These are phyloP conservation scores for Rhopalosiphum padi DNA, from an alignment of 1,140 invertebrate species.

Conservation along the genomic window DNA sequence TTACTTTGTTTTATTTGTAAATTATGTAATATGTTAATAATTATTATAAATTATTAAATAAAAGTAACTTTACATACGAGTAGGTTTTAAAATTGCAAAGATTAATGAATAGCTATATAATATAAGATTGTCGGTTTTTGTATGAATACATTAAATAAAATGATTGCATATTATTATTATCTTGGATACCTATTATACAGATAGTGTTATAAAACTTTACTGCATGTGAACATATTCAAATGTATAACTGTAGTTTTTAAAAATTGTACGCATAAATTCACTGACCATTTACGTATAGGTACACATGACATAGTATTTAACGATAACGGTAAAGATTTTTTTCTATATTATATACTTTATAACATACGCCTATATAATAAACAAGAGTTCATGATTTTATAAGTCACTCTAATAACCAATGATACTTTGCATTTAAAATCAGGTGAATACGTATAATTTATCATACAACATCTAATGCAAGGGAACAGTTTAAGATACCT, in stretches of 20 bases:
- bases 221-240: neutral
- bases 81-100: neutral
- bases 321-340: too few relatives aligned
- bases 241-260: too few relatives aligned
- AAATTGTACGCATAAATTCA: too few relatives aligned
- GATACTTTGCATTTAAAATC: too few relatives aligned
- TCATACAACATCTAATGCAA: too few relatives aligned
- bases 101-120: neutral
- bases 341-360: too few relatives aligned
- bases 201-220: neutral
- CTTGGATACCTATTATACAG: neutral
- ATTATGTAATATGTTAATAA: neutral
- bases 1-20: slow-evolving; percentile 1
- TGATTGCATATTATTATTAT: neutral
- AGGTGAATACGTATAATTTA: too few relatives aligned
- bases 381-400: too few relatives aligned
- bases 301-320: too few relatives aligned
- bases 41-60: neutral
- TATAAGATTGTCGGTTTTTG: neutral
- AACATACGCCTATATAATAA: too few relatives aligned
- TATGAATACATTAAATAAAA: neutral
- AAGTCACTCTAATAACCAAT: too few relatives aligned
- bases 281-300: too few relatives aligned
- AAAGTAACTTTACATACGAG: neutral
- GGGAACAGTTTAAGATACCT: neutral